Base-by-base conservation (phyloP, 37 sponge, comb jelly and placozoan species). In the Halichondria panicea region DNA sequence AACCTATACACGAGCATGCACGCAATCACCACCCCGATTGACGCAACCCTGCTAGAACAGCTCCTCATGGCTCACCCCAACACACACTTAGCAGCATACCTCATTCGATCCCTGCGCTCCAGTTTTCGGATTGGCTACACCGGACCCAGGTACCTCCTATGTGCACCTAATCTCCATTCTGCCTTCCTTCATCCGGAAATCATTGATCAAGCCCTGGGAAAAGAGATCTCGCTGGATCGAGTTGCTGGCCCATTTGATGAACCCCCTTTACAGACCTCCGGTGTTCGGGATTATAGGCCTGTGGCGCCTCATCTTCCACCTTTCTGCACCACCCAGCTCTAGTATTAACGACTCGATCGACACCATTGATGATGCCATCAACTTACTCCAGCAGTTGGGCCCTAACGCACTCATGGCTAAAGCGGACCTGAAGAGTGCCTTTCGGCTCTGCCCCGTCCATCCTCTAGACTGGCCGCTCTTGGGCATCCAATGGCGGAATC, bases 271-370 rank as follows among this genome's bases (percentile, higher is more conserved):
- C 19, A n/a, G n/a, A n/a, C n/a, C n/a, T n/a, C n/a, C n/a, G n/a
- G n/a, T n/a, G n/a, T n/a, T n/a, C n/a, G n/a, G n/a, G n/a, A n/a
- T n/a, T n/a, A n/a, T n/a, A n/a, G n/a, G n/a, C n/a, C n/a, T n/a
- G n/a, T 68, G 72, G 66, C 82, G 73, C 50, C 31, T 72, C 31
- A 81, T 81, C 72, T 40, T 34, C 55, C 82, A 81, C 66, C 82
- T 81, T n/a, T 81, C 82, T 3, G 82, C 82, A 40, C 63, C 79
- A 13, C 37, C 24, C 24, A 62, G 75, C 30, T n/a, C 32, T 30
- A n/a, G n/a, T 48, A 43, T 75, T 13, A 75, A 75, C 43, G 76
- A 75, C 45, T 31, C 15, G 65, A 75, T 75, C 50, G 15, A 6
- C 59, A 34, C 64, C 5, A 37, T 80, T 4, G 72, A 80, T 62